Conservation (phyloP, 2,113 vertebrate species). For the Podarcis cretensis region DNA sequence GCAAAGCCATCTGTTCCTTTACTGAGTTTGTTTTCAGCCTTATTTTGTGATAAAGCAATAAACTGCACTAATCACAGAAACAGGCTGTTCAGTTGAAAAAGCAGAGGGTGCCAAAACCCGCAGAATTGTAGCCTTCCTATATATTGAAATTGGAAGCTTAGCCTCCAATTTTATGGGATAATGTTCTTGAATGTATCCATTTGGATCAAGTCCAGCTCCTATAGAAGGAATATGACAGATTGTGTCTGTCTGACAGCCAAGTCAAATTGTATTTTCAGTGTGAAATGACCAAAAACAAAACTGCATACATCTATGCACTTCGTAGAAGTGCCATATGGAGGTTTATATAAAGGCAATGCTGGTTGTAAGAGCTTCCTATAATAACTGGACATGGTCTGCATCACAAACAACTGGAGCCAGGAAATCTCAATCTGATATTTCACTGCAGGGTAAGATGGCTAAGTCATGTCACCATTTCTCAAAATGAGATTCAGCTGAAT, state of each 20-base stretch:
- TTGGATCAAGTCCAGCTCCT: constrained; percentile 68
- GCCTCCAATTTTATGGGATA: constrained; percentile 63
- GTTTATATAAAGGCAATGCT: constrained; percentile 56
- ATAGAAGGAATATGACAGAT: constrained; percentile 72
- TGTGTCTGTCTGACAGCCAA: constrained; percentile 76
- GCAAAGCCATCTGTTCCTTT: constrained; percentile 70
- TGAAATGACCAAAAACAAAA: constrained; percentile 73
- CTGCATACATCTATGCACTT: constrained; percentile 49
- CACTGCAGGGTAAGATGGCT: constrained; percentile 48
- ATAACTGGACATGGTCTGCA: constrained; percentile 42
- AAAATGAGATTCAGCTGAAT: constrained; percentile 3
- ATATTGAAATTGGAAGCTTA: constrained; percentile 49
- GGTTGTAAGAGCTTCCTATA: constrained; percentile 50
- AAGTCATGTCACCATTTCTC: constrained; percentile 30
- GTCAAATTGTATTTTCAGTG: constrained; percentile 73
- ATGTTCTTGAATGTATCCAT: constrained; percentile 68
- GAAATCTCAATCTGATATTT: constrained; percentile 44
- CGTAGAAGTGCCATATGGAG: constrained; percentile 67
- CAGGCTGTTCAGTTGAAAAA: constrained; percentile 64
- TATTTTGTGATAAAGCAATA: constrained; percentile 52
- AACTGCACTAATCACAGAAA: constrained; percentile 66
- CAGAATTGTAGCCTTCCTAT: constrained; percentile 54
- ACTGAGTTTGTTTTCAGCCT: constrained; percentile 35
- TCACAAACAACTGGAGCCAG: constrained; percentile 46
- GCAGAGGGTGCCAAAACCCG: constrained; percentile 40